A percentile compares a stretch with the other conserved stretches of the same genome.
phyloP scores from a whole-genome alignment of 2,888 invertebrate genomes.

The Barypeithes pellucidus region DNA sequence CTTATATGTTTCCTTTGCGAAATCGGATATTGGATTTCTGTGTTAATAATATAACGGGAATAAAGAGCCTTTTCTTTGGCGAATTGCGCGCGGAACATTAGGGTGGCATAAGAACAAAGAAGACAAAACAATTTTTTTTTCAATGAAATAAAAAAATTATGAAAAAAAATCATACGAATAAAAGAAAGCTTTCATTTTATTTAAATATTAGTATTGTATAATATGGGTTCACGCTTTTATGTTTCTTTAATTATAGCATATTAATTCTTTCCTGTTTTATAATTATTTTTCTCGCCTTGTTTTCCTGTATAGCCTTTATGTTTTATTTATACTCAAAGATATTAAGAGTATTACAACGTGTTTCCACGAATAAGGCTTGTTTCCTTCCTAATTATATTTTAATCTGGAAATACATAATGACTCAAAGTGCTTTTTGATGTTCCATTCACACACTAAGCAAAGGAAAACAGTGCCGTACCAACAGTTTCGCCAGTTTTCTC shows the following conservation, averaged over 20 bases:
- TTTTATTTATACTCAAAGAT: background rate
- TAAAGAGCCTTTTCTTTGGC: background rate
- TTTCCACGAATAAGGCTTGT: conserved; percentile 1
- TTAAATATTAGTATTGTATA: too few species aligned
- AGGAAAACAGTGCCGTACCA: too few species aligned
- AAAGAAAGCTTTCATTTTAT: too few species aligned
- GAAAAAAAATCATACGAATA: too few species aligned
- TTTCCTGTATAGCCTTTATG: background rate
- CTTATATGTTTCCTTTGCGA: conserved; percentile 7
- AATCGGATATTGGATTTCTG: background rate
- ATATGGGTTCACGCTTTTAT: too few species aligned
- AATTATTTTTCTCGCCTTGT: background rate
- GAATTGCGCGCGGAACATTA: too few species aligned
- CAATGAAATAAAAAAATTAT: too few species aligned
- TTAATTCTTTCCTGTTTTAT: too few species aligned
- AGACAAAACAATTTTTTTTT: too few species aligned
- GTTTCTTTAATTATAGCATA: too few species aligned
- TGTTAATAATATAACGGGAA: background rate
- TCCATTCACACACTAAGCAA: conserved; percentile 7
- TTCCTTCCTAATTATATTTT: conserved; percentile 17
- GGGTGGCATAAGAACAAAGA: too few species aligned
- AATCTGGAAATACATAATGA: conserved; percentile 19
- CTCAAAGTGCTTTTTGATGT: conserved; percentile 24
- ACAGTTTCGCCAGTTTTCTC: too few species aligned
- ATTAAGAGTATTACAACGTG: conserved; percentile 13